These are phyloP conservation scores for Drosophila birchii DNA, from an alignment of 2,888 invertebrate genomes.

Conservation along the genomic window DNA sequence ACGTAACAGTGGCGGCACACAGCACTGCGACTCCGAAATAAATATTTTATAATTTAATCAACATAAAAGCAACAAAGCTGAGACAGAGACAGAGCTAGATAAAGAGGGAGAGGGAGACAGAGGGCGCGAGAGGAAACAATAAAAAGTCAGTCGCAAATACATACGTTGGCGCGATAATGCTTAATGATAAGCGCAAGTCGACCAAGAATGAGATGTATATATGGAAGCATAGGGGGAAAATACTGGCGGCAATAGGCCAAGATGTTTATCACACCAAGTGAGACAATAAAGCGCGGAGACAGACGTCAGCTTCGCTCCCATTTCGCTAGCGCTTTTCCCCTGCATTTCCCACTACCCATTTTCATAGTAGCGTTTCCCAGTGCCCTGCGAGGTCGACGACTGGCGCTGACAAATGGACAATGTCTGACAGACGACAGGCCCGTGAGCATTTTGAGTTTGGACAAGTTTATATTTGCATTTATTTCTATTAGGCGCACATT, in stretches of 20 bases:
- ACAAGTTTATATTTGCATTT: constrained; percentile 81
- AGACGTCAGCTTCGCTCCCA: constrained; percentile 46
- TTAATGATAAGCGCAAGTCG: constrained; percentile 71
- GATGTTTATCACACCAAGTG: constrained; percentile 80
- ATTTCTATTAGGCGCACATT: constrained; percentile 80
- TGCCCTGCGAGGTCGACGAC: constrained; percentile 44
- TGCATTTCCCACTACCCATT: constrained; percentile 6
- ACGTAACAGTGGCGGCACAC: constrained; percentile 26
- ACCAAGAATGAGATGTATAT: constrained; percentile 8
- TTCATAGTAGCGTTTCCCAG: constrained; percentile 7
- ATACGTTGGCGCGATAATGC: constrained; percentile 76
- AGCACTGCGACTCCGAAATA: constrained; percentile 54
- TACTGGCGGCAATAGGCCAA: constrained; percentile 80
- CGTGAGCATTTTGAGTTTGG: constrained; percentile 75
- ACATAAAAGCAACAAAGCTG: constrained; percentile 79
- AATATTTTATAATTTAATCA: constrained; percentile 81
- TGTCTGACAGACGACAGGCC: constrained; percentile 70
- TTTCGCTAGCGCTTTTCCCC: constrained; percentile 13
- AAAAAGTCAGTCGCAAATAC: constrained; percentile 59
- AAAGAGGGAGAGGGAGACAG: not conserved
- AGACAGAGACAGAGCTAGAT: constrained; percentile 46
- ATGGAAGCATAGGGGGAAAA: constrained; percentile 44
- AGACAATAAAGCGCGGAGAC: constrained; percentile 78
- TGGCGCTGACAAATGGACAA: constrained; percentile 76
- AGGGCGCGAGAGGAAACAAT: constrained; percentile 64